Percentiles rank a stretch among this genome's conserved stretches.
These are phyloP conservation scores for Sebastes paucispinis DNA, from an alignment of 2,797 vertebrate species.

Conservation along the genomic window DNA sequence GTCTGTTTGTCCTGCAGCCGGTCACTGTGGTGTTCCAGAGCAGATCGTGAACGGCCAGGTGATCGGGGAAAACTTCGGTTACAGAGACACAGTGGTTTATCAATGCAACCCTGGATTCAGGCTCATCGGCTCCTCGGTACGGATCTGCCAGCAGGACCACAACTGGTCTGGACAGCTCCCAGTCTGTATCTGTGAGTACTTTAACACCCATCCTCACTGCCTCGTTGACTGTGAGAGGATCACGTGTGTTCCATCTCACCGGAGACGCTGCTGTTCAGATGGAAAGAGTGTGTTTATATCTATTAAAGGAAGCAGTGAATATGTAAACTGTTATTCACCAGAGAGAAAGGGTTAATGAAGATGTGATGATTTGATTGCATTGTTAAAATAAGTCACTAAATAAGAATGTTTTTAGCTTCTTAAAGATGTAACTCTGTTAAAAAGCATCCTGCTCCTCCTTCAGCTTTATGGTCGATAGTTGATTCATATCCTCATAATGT, in stretches of 20 bases:
- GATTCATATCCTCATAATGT: constrained; percentile 16
- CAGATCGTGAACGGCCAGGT: constrained; percentile 97
- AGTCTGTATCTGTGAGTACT: constrained; percentile 95
- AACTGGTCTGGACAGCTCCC: constrained; percentile 97
- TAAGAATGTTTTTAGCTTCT: neutral
- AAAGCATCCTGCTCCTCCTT: neutral
- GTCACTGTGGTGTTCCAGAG: constrained; percentile 96
- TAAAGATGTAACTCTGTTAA: neutral
- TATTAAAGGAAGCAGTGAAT: neutral
- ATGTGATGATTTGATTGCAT: neutral
- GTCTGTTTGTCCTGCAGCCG: constrained; percentile 78
- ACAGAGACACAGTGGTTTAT: constrained; percentile 97
- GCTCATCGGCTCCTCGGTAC: constrained; percentile 95
- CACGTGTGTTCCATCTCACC: neutral
- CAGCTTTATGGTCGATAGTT: constrained; percentile 5
- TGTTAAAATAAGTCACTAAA: neutral
- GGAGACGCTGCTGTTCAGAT: neutral
- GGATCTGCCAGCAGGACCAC: constrained; percentile 98
- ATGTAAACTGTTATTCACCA: neutral
- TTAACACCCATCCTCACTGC: neutral
- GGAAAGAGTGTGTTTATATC: neutral
- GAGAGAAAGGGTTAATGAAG: neutral
- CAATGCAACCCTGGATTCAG: constrained; percentile 96
- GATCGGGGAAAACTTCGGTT: constrained; percentile 97
- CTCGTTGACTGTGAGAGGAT: neutral